Percentiles rank a stretch among this genome's conserved stretches.
Evolutionary conservation across 2,888 invertebrate species (phyloP).

Genomic region (Bombylius discolor): DNA sequence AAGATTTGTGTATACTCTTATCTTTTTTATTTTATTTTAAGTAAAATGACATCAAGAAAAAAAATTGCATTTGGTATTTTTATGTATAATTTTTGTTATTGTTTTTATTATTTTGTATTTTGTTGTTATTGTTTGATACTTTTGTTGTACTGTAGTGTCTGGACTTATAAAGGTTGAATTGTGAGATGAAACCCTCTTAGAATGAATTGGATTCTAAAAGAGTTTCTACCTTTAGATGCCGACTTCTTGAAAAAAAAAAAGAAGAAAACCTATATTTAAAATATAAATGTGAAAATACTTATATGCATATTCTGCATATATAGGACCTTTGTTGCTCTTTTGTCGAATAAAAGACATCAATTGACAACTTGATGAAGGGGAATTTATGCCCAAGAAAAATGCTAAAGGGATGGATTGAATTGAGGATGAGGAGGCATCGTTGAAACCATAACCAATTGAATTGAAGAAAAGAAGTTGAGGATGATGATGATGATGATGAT

Average conservation of each 20-base stretch:
- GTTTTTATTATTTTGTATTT: background rate
- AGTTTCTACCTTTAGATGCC: conserved; percentile 1
- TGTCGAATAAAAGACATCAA: conserved; percentile 8
- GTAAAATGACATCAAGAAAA: too few species aligned
- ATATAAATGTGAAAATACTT: too few species aligned
- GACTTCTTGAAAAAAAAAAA: background rate
- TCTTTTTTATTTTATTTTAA: too few species aligned
- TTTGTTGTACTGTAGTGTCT: too few species aligned
- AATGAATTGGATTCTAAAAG: background rate
- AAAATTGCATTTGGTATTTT: background rate
- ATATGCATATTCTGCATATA: too few species aligned
- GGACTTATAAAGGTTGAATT: background rate
- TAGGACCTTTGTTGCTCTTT: background rate
- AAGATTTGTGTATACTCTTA: background rate
- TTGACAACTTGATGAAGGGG: conserved; percentile 22
- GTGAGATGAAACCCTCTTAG: background rate
- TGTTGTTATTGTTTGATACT: background rate
- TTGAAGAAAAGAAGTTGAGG: background rate
- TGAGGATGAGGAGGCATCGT: background rate
- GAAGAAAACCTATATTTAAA: too few species aligned
- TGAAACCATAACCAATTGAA: background rate
- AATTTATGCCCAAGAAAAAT: conserved; percentile 18
- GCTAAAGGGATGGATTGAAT: conserved; percentile 6
- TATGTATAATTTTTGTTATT: background rate
- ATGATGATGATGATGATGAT: too few species aligned